phyloP scores from a whole-genome alignment of 1,140 invertebrate species.

The Laodelphax striatellus region DNA sequence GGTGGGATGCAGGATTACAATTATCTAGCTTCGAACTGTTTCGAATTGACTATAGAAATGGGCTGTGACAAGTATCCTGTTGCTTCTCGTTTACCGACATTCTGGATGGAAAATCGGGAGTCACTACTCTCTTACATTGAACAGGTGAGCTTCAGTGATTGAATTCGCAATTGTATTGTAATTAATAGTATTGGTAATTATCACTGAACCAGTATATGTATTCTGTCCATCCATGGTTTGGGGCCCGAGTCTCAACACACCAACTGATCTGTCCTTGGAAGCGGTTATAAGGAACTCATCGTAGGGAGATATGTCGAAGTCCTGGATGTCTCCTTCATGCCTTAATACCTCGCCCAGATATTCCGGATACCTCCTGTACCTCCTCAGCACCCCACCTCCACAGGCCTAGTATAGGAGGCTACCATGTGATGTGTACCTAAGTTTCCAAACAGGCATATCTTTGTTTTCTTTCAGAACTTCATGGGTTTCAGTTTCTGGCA shows the following conservation, averaged over 20 bases:
- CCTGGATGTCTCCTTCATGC: slow-evolving; percentile 39
- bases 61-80: slow-evolving; percentile 87
- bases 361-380: slow-evolving; percentile 37
- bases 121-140: slow-evolving; percentile 77
- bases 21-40: slow-evolving; percentile 82
- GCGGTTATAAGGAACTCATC: slow-evolving; percentile 42
- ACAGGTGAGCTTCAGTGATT: slow-evolving; percentile 53
- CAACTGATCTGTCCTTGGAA: slow-evolving; percentile 40
- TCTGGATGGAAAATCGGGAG: slow-evolving; percentile 83
- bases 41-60: slow-evolving; percentile 91
- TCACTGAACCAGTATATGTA: too few species aligned
- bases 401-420: slow-evolving; percentile 37
- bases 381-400: slow-evolving; percentile 34
- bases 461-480: slow-evolving; percentile 34
- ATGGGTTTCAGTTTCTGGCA: too few species aligned
- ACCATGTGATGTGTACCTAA: slow-evolving; percentile 38
- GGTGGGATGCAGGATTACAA: slow-evolving; percentile 99
- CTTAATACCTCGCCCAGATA: slow-evolving; percentile 37
- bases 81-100: slow-evolving; percentile 55
- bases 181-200: too few species aligned
- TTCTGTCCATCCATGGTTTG: slow-evolving; percentile 40
- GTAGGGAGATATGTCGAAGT: slow-evolving; percentile 41
- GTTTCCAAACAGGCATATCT: slow-evolving; percentile 37
- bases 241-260: slow-evolving; percentile 37
- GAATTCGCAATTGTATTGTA: too few species aligned